Evolutionary conservation across 2,113 vertebrate genomes (phyloP), one percentile per base, ranked within the genome.

Genomic region (Notiomystis cincta): DNA sequence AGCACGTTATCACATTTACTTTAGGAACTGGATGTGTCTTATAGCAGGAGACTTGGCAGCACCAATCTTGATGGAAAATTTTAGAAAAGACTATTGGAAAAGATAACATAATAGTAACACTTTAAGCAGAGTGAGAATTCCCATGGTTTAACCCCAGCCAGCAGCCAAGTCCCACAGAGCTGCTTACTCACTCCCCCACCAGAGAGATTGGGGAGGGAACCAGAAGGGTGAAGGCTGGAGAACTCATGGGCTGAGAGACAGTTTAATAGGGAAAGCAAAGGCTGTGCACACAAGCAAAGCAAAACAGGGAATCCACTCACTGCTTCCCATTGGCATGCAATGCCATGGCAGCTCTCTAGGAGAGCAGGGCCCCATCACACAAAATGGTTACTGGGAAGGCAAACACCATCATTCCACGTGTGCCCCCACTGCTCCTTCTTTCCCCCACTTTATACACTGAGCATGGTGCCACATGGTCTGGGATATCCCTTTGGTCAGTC

Each of bases 401-500:
- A 66, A 81, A 66, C 2, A 2, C 30, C 16, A 25, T 47, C 23
- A 10, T 28, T 44, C 6, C 8, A 38, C 2, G 7, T 51, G 15
- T 72, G 25, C 4, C 37, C 14, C 11, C 5, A 23, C 6, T 33
- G 18, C 51, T 72, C 6, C 4, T 57, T 50, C 42, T 57, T 37
- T 0, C 2, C 9, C 19, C 19, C 7, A 6, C 15, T 45, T n/a
- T 10, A 33, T 7, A 5, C 23, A 10, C 27, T 45, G 15, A 58
- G 10, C 10, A 8, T 30, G 51, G 6, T 66, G 67, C n/a, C 22
- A 30, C 30, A 10, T 5, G 51, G 18, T 51, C 37, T 73, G 67
- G 27, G 14, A 11, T 17, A 17, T 38, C 33, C 44, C 19, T 51
- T 8, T 73, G 45, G 28, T n/a, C 37, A 28, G 2, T 11, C 58